Percentiles rank a stretch among this genome's conserved stretches.
Evolutionary conservation across 2,888 invertebrate species (phyloP).

Genomic region (Isotomurus palustris): DNA sequence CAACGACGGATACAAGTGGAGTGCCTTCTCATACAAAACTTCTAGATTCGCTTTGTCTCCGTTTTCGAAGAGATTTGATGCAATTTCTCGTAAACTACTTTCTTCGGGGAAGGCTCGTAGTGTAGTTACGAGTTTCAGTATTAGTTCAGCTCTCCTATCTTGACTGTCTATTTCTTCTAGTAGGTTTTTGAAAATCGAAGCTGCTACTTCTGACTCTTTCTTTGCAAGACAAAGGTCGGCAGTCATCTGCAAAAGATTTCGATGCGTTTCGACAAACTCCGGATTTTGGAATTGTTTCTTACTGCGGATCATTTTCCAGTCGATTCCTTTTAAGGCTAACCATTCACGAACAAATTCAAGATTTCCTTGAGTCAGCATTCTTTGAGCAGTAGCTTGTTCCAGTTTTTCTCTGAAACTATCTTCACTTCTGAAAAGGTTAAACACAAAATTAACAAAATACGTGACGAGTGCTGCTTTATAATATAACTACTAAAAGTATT

Average conservation of each 20-base stretch:
- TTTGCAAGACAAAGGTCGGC: slow-evolving; percentile 15
- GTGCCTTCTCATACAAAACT: slow-evolving; percentile 10
- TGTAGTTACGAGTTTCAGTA: no score
- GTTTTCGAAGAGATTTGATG: no score
- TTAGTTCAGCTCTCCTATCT: no score
- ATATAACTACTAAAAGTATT: no score
- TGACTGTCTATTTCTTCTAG: no score
- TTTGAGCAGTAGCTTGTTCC: slow-evolving; percentile 12
- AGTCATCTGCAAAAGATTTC: slow-evolving; percentile 7
- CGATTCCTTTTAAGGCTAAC: slow-evolving; percentile 20
- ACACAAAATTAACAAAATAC: no score
- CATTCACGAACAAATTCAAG: slow-evolving; percentile 19
- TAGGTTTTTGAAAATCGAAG: slow-evolving; percentile 5
- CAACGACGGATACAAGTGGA: slow-evolving; percentile 19
- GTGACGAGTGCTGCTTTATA: no score
- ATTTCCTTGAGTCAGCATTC: slow-evolving; percentile 24
- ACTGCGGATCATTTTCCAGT: slow-evolving; percentile 1
- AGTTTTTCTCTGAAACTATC: no score
- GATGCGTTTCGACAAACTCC: neutral
- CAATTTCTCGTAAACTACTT: no score
- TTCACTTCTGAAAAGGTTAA: no score
- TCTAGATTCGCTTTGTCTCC: no score
- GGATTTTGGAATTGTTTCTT: neutral
- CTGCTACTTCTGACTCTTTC: slow-evolving; percentile 1
- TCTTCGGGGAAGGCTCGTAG: no score